Evolutionary conservation across 1,140 invertebrate genomes (phyloP).

Genomic region (Macrocentrus cingulum): DNA sequence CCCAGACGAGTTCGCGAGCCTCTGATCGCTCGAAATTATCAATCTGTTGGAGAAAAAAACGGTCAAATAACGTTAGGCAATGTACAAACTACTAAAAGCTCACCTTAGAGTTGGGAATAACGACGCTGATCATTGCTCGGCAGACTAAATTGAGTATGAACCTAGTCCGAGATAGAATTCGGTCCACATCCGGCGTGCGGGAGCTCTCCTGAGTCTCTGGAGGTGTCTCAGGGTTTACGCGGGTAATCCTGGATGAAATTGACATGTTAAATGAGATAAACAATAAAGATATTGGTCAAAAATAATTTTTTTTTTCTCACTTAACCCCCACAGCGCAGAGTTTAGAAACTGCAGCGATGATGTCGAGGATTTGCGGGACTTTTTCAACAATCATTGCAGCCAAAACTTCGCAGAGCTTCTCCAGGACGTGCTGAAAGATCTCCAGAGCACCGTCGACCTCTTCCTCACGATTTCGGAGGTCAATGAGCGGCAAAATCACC

Average conservation of each 20-base stretch:
- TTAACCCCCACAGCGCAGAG: neutral
- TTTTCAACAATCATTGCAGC: neutral
- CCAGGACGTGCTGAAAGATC: neutral
- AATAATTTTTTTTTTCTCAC: neutral
- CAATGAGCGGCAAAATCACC: neutral
- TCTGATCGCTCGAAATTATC: neutral
- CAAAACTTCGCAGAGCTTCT: neutral
- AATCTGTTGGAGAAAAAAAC: neutral
- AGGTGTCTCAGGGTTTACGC: neutral
- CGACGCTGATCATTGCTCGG: neutral
- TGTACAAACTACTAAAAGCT: neutral
- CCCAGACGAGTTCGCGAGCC: neutral
- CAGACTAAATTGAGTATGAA: neutral
- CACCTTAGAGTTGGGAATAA: conserved; percentile 5
- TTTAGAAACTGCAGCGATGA: neutral
- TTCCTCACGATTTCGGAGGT: neutral
- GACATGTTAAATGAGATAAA: too few relatives aligned
- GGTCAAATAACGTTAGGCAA: neutral
- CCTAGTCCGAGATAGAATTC: neutral
- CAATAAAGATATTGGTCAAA: neutral
- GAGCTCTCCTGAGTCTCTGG: neutral
- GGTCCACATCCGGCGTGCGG: neutral
- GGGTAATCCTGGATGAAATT: neutral
- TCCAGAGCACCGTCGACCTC: neutral
- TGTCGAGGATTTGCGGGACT: neutral